These are phyloP conservation scores for Bombus haemorrhoidalis DNA, from an alignment of 1,140 invertebrate genomes.

Conservation along the genomic window DNA sequence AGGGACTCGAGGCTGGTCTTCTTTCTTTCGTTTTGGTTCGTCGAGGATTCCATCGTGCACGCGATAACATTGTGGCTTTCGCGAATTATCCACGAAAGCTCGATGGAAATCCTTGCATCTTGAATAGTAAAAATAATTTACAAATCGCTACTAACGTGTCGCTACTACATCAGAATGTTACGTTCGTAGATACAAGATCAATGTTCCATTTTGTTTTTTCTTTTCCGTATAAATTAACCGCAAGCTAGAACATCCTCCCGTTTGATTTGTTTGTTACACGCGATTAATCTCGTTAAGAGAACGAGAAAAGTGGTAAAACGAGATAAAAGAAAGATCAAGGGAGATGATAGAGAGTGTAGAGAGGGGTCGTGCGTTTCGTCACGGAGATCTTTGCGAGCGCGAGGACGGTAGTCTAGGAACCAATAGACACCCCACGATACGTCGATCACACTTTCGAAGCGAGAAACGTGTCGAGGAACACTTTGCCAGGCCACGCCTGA, in stretches of 20 bases:
- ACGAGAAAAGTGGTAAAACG: neutral
- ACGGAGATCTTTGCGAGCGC: conserved; percentile 53
- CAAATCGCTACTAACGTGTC: conserved; percentile 46
- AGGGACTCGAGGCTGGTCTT: conserved; percentile 31
- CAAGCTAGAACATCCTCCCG: neutral
- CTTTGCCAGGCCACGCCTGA: conserved; percentile 61
- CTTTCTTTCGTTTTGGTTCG: conserved; percentile 17
- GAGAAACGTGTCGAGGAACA: conserved; percentile 56
- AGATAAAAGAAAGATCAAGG: neutral
- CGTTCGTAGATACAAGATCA: conserved; percentile 32
- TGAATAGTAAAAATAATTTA: conserved; percentile 52
- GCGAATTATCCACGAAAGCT: neutral
- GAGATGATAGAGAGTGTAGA: neutral
- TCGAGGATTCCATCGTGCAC: conserved; percentile 12
- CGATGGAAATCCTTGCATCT: neutral
- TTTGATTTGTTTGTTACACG: neutral
- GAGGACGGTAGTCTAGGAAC: conserved; percentile 66
- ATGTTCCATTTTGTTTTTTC: neutral
- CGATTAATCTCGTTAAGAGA: neutral
- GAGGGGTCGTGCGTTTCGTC: conserved; percentile 37
- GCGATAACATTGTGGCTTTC: neutral
- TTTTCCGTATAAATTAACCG: conserved; percentile 15
- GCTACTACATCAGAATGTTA: conserved; percentile 49
- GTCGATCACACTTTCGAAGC: neutral
- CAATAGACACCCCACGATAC: conserved; percentile 54